Evolutionary conservation across 1,140 invertebrate genomes (phyloP), one percentile per base, ranked within the genome.

Genomic region (Drosophila baimaii): DNA sequence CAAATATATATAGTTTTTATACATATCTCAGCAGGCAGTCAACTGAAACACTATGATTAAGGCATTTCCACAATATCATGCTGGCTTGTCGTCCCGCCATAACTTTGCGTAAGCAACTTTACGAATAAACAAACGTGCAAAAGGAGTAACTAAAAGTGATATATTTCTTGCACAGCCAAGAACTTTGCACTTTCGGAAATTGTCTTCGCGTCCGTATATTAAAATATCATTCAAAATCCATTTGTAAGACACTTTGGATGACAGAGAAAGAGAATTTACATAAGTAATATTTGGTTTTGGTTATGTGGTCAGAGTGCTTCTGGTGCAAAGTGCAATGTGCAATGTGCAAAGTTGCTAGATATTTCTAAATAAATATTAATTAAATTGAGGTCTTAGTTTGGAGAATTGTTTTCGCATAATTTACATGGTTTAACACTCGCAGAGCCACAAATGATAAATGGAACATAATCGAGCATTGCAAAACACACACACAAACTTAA

Each of bases 91-190:
- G n/a, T 37, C 13, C 33, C 23, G 58, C 57, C 74, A 68, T 77
- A n/a, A n/a, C n/a, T n/a, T 79, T 63, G 62, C 47, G 52, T 57
- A 64, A 64, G 71, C 65, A 82, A 86, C 86, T 85, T 82, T 86
- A 82, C 70, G 58, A 52, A 55, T 72, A 69, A 77, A 57, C 77
- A 73, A 70, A 73, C 77, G 76, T 89, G 77, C 72, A 68, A 74
- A 89, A 74, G 68, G 47, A 89, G 25, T 49, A 89, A 89, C 84
- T 84, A 89, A 80, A 81, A 83, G 76, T 77, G 69, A 64, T 54
- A 64, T 65, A 69, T 63, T 58, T 49, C 29, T 71, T 44, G 51
- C 65, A 58, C 69, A 58, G 65, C 44, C 52, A 46, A 43, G 54
- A 71, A 61, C 51, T 74, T 61, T 37, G 62, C 52, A 66, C 43